A percentile compares a stretch with the other conserved stretches of the same genome.
These are phyloP conservation scores for Sciurus vulgaris DNA, from an alignment of 2,797 vertebrate genomes.

Conservation along the genomic window DNA sequence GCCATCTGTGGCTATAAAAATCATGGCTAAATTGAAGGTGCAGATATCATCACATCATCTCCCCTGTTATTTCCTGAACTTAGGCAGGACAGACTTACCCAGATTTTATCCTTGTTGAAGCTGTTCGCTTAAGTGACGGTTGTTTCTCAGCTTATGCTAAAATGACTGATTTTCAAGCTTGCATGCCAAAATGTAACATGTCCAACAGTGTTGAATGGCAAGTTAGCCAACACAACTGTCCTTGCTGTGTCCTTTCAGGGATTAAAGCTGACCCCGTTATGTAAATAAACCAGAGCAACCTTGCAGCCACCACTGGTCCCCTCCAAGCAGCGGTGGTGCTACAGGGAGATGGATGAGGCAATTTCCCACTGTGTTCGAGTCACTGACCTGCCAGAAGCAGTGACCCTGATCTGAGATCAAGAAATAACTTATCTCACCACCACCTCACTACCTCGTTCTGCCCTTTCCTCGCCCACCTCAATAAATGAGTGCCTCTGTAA, in stretches of 20 bases:
- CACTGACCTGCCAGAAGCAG: background rate
- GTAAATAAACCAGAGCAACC: background rate
- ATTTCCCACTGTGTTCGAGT: conserved; percentile 58
- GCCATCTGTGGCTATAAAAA: background rate
- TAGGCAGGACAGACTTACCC: background rate
- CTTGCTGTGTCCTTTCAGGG: background rate
- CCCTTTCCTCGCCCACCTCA: conserved; percentile 4
- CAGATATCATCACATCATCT: background rate
- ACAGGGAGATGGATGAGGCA: conserved; percentile 58
- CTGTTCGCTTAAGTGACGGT: background rate
- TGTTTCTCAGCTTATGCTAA: background rate
- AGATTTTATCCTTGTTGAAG: background rate
- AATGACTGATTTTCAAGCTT: background rate
- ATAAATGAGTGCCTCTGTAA: background rate
- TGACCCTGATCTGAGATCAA: conserved; percentile 56
- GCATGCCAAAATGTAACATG: background rate
- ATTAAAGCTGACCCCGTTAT: background rate
- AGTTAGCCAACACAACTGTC: background rate
- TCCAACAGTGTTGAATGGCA: background rate
- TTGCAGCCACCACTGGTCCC: background rate
- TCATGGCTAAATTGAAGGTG: background rate
- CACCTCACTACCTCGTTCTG: background rate
- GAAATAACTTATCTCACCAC: conserved; percentile 62
- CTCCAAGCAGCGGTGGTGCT: background rate
- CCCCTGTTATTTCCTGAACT: background rate